phyloP scores from a whole-genome alignment of 2,888 invertebrate species.

The Caradrina clavipalpis region DNA sequence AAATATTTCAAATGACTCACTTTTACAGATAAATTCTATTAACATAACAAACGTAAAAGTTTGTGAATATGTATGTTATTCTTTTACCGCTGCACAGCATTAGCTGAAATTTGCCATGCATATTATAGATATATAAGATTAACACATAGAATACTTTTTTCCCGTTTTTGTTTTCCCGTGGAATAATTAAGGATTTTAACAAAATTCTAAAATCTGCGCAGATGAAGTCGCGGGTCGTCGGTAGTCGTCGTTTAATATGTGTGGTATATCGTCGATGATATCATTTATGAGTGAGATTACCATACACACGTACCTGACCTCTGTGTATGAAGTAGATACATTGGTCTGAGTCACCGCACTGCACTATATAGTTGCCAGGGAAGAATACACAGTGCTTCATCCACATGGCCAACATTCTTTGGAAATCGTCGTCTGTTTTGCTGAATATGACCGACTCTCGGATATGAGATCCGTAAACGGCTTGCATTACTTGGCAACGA shows the following conservation, averaged over 20 bases:
- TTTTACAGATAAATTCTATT: neutral
- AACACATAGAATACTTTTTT: too few relatives aligned
- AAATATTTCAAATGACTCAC: neutral
- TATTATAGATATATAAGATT: too few relatives aligned
- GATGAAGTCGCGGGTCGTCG: too few relatives aligned
- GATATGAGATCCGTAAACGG: constrained; percentile 88
- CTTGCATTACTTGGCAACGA: constrained; percentile 87
- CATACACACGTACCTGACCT: constrained; percentile 81
- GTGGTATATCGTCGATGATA: constrained; percentile 19
- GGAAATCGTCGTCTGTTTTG: constrained; percentile 86
- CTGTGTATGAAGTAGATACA: constrained; percentile 91
- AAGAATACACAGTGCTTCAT: constrained; percentile 89
- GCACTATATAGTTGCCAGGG: constrained; percentile 90
- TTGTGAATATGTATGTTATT: too few relatives aligned
- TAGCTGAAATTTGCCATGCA: too few relatives aligned
- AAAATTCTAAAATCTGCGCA: too few relatives aligned
- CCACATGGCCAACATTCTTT: constrained; percentile 87
- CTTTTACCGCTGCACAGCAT: too few relatives aligned
- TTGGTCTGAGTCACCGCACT: constrained; percentile 89
- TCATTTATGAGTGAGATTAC: constrained; percentile 20
- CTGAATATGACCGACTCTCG: constrained; percentile 88
- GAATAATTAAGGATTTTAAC: too few relatives aligned
- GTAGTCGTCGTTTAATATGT: neutral
- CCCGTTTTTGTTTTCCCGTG: too few relatives aligned
- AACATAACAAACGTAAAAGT: neutral